Base-by-base conservation (phyloP, 2,113 vertebrate species). In the Xiphophorus couchianus region DNA sequence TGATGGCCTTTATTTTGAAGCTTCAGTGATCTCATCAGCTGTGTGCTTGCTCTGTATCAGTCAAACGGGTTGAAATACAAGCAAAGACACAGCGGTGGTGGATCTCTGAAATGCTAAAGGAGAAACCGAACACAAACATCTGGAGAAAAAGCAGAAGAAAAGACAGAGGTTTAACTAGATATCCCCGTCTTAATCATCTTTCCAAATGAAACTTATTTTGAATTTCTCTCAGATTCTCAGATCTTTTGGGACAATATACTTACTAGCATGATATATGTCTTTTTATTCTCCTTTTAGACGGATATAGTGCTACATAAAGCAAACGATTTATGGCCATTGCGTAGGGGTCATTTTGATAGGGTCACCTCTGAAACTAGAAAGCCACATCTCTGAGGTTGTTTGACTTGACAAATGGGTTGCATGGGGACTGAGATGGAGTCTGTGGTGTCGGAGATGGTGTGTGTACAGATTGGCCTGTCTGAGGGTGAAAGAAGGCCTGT, bases 401-500 rank as follows among this genome's bases (percentile, higher is more conserved):
- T 88, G 86, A 92, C 74, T 71, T 91, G 88, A 92, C 77, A 86
- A 89, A 92, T 91, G 86, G 78, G 72, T 66, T 80, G 65, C 81
- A 71, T 74, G 78, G 62, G 69, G 79, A 85, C 84, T 91, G 84
- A 90, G 76, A 90, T 76, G 77, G 73, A 71, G 81, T 83, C 28
- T 77, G 78, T 87, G 71, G 83, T 90, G 85, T 92, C 78, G 88
- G 82, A 87, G 86, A 65, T 39, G 30, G 78, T 77, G 80, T 93
- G 77, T 89, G 76, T 82, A 85, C 90, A 93, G 90, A 91, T 92
- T 92, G 91, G 86, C 78, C 86, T 91, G 86, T 91, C 91, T 44
- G 4, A 60, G 69, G 66, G 80, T 92, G 89, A 91, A 89, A 82
- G 86, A 91, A 82, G 83, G 77, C 86, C 88, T 89, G 83, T 89